Conservation (phyloP, 2,113 vertebrate species). For the Naja naja region DNA sequence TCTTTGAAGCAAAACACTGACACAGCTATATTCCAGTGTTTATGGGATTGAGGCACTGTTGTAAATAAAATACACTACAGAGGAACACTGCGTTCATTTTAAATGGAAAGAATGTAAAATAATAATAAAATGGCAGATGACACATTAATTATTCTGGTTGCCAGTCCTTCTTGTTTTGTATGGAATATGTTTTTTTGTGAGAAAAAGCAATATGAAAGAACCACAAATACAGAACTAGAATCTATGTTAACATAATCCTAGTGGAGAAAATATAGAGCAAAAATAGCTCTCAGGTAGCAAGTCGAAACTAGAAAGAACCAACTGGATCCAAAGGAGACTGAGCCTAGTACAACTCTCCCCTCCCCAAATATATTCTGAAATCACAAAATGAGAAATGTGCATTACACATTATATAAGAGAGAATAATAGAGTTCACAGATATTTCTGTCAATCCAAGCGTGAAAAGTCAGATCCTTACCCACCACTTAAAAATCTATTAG, state of each 20-base stretch:
- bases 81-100: neutral
- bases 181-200: neutral
- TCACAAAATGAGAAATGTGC: neutral
- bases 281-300: neutral
- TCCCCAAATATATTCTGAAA: neutral
- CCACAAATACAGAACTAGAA: neutral
- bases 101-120: neutral
- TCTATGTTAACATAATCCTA: neutral
- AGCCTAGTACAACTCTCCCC: neutral
- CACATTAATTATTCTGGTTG: neutral
- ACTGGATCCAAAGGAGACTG: neutral
- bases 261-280: neutral
- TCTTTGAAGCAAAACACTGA: neutral
- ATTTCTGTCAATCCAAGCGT: neutral
- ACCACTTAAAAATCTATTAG: slow-evolving; percentile 63
- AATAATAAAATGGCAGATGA: neutral
- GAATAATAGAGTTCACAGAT: neutral
- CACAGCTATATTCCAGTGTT: neutral
- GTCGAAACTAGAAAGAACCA: neutral
- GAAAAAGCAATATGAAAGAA: neutral
- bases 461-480: slow-evolving; percentile 15
- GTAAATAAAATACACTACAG: neutral
- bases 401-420: neutral
- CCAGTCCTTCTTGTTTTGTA: neutral
- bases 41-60: neutral